A percentile compares a stretch with the other conserved stretches of the same genome.
Conservation (phyloP, 2,797 vertebrate species). For the Anabas testudineus region DNA sequence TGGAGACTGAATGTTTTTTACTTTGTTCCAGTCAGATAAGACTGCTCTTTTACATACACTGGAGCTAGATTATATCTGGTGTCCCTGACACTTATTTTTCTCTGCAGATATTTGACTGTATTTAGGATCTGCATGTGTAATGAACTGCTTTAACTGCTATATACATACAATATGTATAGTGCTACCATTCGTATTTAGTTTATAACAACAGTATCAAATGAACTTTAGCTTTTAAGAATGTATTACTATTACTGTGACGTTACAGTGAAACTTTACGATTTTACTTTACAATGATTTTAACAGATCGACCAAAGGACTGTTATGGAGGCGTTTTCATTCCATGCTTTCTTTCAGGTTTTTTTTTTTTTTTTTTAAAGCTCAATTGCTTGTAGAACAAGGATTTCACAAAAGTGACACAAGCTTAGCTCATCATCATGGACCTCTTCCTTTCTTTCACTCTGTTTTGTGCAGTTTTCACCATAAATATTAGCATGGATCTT, state of each 20-base stretch:
- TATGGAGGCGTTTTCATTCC: neutral
- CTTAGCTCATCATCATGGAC: conserved; percentile 1
- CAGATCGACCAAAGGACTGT: neutral
- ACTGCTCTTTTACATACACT: conserved; percentile 58
- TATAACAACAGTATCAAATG: conserved; percentile 59
- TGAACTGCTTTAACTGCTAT: conserved; percentile 32
- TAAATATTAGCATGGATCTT: conserved; percentile 27
- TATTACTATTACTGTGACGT: conserved; percentile 31
- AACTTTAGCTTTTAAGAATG: conserved; percentile 57
- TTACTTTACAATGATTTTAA: conserved; percentile 6
- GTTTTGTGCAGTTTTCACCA: conserved; percentile 24
- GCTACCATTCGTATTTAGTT: conserved; percentile 53
- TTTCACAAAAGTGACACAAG: neutral
- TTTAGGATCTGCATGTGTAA: conserved; percentile 22
- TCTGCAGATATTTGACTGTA: conserved; percentile 36
- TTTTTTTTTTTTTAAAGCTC: neutral
- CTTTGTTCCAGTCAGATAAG: conserved; percentile 15
- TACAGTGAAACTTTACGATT: neutral
- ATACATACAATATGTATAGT: conserved; percentile 38
- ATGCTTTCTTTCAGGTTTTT: too few species aligned
- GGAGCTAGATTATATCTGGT: conserved; percentile 38
- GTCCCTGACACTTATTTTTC: conserved; percentile 11
- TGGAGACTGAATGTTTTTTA: conserved; percentile 32
- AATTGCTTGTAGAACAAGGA: neutral
- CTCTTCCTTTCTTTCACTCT: neutral